A percentile compares a stretch with the other conserved stretches of the same genome.
phyloP scores from a whole-genome alignment of 2,888 invertebrate species.

The Amblyteles armatorius region DNA sequence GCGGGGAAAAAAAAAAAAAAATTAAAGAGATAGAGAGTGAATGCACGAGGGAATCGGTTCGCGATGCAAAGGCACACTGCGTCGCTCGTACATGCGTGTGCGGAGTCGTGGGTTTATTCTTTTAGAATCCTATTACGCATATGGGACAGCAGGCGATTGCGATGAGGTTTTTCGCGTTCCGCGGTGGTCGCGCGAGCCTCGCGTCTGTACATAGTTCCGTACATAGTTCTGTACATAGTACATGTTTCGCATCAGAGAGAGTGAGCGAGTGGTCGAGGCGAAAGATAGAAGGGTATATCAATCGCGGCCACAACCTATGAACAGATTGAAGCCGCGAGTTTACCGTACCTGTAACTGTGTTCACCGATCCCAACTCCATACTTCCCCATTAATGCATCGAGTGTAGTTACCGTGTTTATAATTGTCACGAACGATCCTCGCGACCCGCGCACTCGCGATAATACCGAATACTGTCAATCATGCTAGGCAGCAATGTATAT shows the following conservation, averaged over 20 bases:
- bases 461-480: neutral
- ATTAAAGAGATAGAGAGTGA: conserved; percentile 45
- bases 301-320: neutral
- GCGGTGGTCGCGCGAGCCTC: conserved; percentile 34
- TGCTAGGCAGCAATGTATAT: neutral
- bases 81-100: conserved; percentile 12
- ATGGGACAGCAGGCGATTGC: conserved; percentile 60
- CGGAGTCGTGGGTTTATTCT: conserved; percentile 7
- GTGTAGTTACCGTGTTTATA: conserved; percentile 29
- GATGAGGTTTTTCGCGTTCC: conserved; percentile 58
- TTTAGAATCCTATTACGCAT: conserved; percentile 65
- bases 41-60: conserved; percentile 16
- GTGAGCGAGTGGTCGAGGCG: neutral
- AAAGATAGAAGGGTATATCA: neutral
- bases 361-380: neutral
- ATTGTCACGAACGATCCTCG: conserved; percentile 12
- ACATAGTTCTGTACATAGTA: neutral
- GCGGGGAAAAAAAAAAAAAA: conserved; percentile 14
- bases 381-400: conserved; percentile 24
- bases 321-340: neutral
- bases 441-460: conserved; percentile 7
- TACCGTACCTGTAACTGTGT: neutral
- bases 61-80: conserved; percentile 34
- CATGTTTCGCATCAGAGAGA: conserved; percentile 52
- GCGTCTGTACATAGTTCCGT: neutral